Percentiles rank a stretch among this genome's conserved stretches.
Conservation (phyloP, 2,888 invertebrate species). For the Tridacna gigas region DNA sequence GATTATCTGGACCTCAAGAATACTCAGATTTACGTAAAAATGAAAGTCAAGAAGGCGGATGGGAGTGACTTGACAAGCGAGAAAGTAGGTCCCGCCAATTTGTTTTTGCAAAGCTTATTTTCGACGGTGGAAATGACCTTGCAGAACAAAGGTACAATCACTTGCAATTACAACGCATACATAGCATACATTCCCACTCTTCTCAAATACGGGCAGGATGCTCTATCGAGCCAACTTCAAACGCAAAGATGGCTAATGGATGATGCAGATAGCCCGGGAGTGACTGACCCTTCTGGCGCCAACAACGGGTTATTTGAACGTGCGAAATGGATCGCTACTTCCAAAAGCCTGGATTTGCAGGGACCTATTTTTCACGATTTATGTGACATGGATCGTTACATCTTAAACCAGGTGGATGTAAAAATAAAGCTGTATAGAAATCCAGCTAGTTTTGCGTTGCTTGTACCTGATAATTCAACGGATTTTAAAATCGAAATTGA, state of each 20-base stretch:
- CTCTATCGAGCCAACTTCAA: slow-evolving; percentile 30
- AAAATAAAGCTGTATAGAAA: slow-evolving; percentile 37
- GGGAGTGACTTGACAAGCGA: slow-evolving; percentile 21
- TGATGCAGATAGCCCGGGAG: slow-evolving; percentile 35
- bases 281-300: slow-evolving; percentile 29
- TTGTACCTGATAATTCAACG: slow-evolving; percentile 9
- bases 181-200: slow-evolving; percentile 56
- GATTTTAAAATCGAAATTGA: slow-evolving; percentile 32
- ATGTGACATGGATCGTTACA: slow-evolving; percentile 43
- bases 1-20: slow-evolving; percentile 25
- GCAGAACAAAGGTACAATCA: slow-evolving; percentile 49
- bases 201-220: slow-evolving; percentile 51
- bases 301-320: slow-evolving; percentile 43
- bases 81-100: slow-evolving; percentile 59
- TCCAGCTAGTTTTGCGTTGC: slow-evolving; percentile 40
- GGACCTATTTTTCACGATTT: slow-evolving; percentile 56
- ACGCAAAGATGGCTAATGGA: slow-evolving; percentile 54
- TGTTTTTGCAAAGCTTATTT: slow-evolving; percentile 62
- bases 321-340: slow-evolving; percentile 29
- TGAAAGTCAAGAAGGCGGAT: slow-evolving; percentile 1
- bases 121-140: slow-evolving; percentile 57
- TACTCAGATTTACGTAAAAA: slow-evolving; percentile 16
- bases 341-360: slow-evolving; percentile 38
- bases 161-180: slow-evolving; percentile 58
- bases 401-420: slow-evolving; percentile 25